Conservation (phyloP, 2,888 invertebrate genomes). For the Rhodophaea formosa region DNA sequence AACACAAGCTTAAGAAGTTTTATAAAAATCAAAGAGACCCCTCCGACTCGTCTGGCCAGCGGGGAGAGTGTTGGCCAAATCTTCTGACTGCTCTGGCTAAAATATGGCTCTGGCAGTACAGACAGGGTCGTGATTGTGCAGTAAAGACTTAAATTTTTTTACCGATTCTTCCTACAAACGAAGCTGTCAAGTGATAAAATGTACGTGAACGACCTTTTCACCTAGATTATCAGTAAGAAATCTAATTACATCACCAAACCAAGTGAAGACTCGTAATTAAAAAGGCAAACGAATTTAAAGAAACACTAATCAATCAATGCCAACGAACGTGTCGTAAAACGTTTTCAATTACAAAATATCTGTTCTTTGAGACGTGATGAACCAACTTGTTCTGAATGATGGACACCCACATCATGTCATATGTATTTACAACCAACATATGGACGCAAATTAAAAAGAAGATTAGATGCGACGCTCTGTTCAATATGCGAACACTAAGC, state of each 20-base stretch:
- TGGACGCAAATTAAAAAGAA: not conserved
- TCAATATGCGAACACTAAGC: not conserved
- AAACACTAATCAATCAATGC: slow-evolving; percentile 61
- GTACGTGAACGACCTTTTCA: too few relatives aligned
- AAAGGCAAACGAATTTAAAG: slow-evolving; percentile 33
- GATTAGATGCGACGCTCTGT: not conserved
- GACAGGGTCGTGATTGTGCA: too few relatives aligned
- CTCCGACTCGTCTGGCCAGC: too few relatives aligned
- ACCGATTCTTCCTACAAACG: too few relatives aligned
- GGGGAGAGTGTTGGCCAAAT: too few relatives aligned
- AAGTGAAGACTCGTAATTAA: slow-evolving; percentile 24
- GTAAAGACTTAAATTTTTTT: too few relatives aligned
- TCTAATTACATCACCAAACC: slow-evolving; percentile 9
- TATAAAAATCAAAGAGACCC: too few relatives aligned
- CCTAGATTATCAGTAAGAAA: not conserved
- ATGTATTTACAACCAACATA: slow-evolving; percentile 30
- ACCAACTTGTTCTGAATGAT: slow-evolving; percentile 61
- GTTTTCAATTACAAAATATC: slow-evolving; percentile 64
- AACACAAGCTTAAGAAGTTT: too few relatives aligned
- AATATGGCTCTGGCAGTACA: too few relatives aligned
- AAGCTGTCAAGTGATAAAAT: too few relatives aligned
- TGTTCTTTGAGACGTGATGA: slow-evolving; percentile 59
- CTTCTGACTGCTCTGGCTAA: too few relatives aligned
- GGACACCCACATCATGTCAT: slow-evolving; percentile 58
- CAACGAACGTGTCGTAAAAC: slow-evolving; percentile 51